Base-by-base conservation (phyloP, 2,888 invertebrate genomes). In the Mythimna albipuncta region DNA sequence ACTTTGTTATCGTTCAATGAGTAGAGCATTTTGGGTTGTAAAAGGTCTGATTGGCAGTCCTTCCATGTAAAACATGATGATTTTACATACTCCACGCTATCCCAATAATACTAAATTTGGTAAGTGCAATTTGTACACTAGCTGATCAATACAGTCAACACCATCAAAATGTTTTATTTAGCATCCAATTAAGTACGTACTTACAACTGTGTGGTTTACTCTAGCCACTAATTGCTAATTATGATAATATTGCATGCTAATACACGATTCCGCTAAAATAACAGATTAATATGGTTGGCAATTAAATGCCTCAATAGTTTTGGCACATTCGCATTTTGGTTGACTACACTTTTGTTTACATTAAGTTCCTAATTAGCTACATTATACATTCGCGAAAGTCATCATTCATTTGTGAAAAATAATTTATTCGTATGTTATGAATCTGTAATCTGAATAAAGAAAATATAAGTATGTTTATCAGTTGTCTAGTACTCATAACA, bases 151-250 rank as follows among this genome's bases (percentile, higher is more conserved):
- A 32, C 5, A 52, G 32, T 55, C 7, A 41, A 55, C 44, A 44
- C 47, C 21, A 44, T 61, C 2, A 21, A 55, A 67, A 35, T 66
- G 9, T 38, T 32, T 75, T n/a, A 50, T 35, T 52, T 19, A 50
- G 32, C 21, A 4, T 9, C 16, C 9, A 62, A 44, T 72, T 64
- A 72, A 7, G 13, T 21, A 32, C 21, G 16, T 59, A 41, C 6
- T 6, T 47, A 47, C 6, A 44, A 26, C 61, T 41, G 35, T n/a
- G 16, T 19, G 6, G 41, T 64, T 50, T n/a, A 61, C 6, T 55
- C n/a, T 16, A 11, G 26, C 44, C n/a, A 35, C 11, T 26, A 55
- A 77, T 64, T 70, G 38, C 9, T 52, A 41, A 50, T 64, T 64
- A 52, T 44, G 5, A 52, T 58, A 57, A 63, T 67, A 58, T 57